phyloP scores from a whole-genome alignment of 2,888 invertebrate species.

The Drosophila anceps region DNA sequence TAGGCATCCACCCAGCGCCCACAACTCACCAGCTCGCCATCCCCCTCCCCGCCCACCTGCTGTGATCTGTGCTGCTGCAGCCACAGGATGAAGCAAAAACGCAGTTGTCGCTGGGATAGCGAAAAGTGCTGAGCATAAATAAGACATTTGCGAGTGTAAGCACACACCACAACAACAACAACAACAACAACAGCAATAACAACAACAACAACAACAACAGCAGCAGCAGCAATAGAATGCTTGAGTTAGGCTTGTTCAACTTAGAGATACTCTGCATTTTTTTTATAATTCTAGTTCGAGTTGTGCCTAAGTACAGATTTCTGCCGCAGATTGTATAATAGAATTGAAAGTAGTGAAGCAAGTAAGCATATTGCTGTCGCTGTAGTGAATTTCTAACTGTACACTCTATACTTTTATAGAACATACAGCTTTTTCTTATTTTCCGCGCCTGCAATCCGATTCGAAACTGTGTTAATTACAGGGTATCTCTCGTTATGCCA shows the following conservation, averaged over 20 bases:
- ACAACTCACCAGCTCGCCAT: not conserved
- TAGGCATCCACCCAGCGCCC: not conserved
- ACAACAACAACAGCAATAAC: conserved; percentile 13
- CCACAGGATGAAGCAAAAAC: conserved; percentile 50
- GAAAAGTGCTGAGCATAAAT: conserved; percentile 81
- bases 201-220: conserved; percentile 25
- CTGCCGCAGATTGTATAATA: too few relatives aligned
- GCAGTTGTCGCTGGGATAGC: conserved; percentile 63
- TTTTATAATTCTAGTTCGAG: too few relatives aligned
- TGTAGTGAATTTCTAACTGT: too few relatives aligned
- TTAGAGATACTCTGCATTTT: not conserved
- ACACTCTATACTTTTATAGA: too few relatives aligned
- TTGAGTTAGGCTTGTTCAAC: not conserved
- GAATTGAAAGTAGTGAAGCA: not conserved
- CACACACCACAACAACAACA: conserved; percentile 38
- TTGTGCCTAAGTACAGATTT: too few relatives aligned
- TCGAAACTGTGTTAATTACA: too few relatives aligned
- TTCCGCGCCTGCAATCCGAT: too few relatives aligned
- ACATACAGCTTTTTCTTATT: too few relatives aligned
- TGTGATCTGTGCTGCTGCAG: conserved; percentile 43
- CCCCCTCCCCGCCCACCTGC: not conserved
- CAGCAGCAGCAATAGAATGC: not conserved
- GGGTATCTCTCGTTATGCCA: too few relatives aligned
- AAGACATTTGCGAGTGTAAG: conserved; percentile 80
- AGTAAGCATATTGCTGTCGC: too few relatives aligned